A percentile compares a stretch with the other conserved stretches of the same genome.
Conservation (phyloP, 2,888 invertebrate genomes). For the Archaeoteleia sp. region DNA sequence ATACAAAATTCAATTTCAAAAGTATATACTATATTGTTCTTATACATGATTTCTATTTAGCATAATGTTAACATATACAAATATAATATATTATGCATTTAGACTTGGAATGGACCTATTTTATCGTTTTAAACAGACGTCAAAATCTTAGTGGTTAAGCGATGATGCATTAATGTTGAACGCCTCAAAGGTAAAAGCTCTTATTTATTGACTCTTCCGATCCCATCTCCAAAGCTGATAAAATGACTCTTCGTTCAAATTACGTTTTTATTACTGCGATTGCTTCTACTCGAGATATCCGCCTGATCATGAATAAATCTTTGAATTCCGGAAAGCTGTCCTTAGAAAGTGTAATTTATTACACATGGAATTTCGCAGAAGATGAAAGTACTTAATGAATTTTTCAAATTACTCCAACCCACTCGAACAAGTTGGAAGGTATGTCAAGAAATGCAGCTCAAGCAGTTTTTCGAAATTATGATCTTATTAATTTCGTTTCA, state of each 20-base stretch:
- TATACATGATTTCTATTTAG: too few species aligned
- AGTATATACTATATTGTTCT: too few species aligned
- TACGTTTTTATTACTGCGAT: constrained; percentile 38
- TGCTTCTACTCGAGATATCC: constrained; percentile 9
- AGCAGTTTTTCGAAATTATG: too few species aligned
- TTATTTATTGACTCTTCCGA: constrained; percentile 26
- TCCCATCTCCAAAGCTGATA: constrained; percentile 4
- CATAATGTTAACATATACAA: too few species aligned
- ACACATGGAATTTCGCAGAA: constrained; percentile 11
- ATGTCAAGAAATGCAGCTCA: too few species aligned
- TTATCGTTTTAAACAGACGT: constrained; percentile 5
- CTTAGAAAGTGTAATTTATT: constrained; percentile 12
- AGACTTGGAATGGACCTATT: neutral
- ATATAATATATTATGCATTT: too few species aligned
- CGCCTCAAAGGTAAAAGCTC: neutral
- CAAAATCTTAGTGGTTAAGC: constrained; percentile 1
- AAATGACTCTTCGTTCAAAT: constrained; percentile 28
- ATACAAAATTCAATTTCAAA: too few species aligned
- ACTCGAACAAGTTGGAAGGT: too few species aligned
- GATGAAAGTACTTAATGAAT: constrained; percentile 1
- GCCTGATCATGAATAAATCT: constrained; percentile 31
- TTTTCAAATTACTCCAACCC: neutral
- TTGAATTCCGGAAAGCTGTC: neutral
- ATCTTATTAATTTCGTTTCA: too few species aligned
- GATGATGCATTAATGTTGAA: constrained; percentile 12